A percentile compares a stretch with the other conserved stretches of the same genome.
Conservation (phyloP, 1,140 invertebrate genomes). For the Myzus persicae region DNA sequence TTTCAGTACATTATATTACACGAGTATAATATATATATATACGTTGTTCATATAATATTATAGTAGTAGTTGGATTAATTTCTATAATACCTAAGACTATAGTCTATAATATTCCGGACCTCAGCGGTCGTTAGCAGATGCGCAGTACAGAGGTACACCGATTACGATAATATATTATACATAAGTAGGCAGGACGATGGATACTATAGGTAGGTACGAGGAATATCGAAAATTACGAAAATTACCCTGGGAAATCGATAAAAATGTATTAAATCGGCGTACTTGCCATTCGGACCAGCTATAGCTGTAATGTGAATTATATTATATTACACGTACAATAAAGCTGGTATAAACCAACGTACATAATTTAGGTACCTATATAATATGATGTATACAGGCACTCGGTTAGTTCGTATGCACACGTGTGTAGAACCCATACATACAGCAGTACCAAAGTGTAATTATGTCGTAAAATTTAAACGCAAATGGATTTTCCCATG, state of each 20-base stretch:
- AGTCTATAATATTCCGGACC: neutral
- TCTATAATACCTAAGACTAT: neutral
- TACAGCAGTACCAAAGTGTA: neutral
- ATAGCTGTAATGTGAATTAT: neutral
- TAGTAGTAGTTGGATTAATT: neutral
- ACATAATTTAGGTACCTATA: neutral
- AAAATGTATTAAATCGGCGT: neutral
- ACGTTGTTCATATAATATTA: no score
- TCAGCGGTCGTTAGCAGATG: neutral
- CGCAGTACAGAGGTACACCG: no score
- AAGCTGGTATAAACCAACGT: neutral
- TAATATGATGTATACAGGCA: neutral
- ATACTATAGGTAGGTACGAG: neutral
- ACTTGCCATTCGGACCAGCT: neutral
- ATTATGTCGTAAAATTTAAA: constrained; percentile 39
- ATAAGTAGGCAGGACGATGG: neutral
- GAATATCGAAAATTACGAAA: neutral
- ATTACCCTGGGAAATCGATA: neutral
- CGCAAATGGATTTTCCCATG: neutral
- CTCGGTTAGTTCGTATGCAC: neutral
- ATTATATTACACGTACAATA: neutral
- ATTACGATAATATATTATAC: neutral
- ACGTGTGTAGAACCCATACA: neutral
- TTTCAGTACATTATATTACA: neutral
- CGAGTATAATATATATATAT: neutral